A percentile compares a stretch with the other conserved stretches of the same genome.
Evolutionary conservation across 2,113 vertebrate species (phyloP).

Genomic region (Datnioides undecimradiatus): DNA sequence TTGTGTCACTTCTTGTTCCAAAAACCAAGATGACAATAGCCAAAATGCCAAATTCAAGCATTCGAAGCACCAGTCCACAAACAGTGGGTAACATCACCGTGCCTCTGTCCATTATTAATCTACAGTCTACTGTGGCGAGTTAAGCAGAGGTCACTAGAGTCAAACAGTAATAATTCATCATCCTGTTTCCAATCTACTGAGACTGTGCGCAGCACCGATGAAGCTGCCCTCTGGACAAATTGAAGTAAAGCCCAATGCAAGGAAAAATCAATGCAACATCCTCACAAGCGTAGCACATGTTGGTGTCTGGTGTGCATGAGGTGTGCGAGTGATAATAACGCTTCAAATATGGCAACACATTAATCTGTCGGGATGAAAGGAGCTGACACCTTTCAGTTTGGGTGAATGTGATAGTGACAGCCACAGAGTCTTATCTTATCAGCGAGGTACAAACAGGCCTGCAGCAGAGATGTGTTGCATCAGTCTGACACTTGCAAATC

Average conservation of each 20-base stretch:
- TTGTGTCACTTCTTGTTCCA: too few relatives aligned
- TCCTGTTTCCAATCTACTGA: neutral
- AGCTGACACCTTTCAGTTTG: constrained; percentile 51
- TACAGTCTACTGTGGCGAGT: too few relatives aligned
- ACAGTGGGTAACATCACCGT: too few relatives aligned
- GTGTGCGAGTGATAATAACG: constrained; percentile 31
- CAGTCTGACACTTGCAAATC: constrained; percentile 54
- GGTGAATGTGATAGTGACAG: constrained; percentile 41
- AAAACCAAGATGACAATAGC: too few relatives aligned
- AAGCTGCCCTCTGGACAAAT: neutral
- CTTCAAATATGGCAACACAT: constrained; percentile 24
- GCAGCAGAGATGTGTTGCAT: constrained; percentile 36
- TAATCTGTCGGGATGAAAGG: constrained; percentile 48
- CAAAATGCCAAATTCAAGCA: too few relatives aligned
- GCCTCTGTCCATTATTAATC: too few relatives aligned
- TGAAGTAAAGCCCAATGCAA: neutral
- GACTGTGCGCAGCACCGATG: neutral
- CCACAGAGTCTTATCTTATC: constrained; percentile 64
- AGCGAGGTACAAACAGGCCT: constrained; percentile 34
- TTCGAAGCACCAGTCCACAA: too few relatives aligned
- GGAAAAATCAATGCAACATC: neutral
- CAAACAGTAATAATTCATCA: neutral
- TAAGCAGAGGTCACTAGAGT: too few relatives aligned
- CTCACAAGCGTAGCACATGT: neutral
- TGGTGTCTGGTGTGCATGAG: neutral